A percentile compares a stretch with the other conserved stretches of the same genome.
These are phyloP conservation scores for Allophyes oxyacanthae DNA, from an alignment of 2,888 invertebrate species.

Conservation along the genomic window DNA sequence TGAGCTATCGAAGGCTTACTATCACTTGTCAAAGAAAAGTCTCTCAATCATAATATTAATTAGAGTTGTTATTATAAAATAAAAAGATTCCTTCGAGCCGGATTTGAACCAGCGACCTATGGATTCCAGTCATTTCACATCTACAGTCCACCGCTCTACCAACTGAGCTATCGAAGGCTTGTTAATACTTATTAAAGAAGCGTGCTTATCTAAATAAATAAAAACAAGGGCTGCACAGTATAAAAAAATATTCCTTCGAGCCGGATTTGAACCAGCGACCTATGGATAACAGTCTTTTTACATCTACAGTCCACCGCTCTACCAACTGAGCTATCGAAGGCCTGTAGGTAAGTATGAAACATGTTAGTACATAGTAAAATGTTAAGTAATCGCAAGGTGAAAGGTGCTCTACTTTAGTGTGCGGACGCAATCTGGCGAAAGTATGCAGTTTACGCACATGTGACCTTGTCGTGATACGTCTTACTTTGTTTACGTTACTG, in stretches of 20 bases:
- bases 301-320: conserved; percentile 88
- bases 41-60: too few relatives aligned
- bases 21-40: not conserved
- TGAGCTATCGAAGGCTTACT: conserved; percentile 85
- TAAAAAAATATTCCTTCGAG: conserved; percentile 81
- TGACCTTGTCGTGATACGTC: conserved; percentile 19
- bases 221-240: not conserved
- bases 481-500: conserved; percentile 5
- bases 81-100: conserved; percentile 85
- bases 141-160: conserved; percentile 90
- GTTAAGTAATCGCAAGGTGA: conserved; percentile 53
- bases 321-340: conserved; percentile 89
- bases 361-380: conserved; percentile 17
- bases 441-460: conserved; percentile 9
- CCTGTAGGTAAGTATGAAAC: conserved; percentile 27
- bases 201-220: too few relatives aligned
- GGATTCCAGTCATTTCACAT: conserved; percentile 76
- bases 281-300: conserved; percentile 81
- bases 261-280: conserved; percentile 90
- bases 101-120: conserved; percentile 91
- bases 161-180: conserved; percentile 88
- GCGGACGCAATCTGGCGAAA: conserved; percentile 11
- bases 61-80: too few relatives aligned
- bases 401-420: conserved; percentile 57
- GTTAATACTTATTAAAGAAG: too few relatives aligned